Conservation (phyloP, 2,888 invertebrate species). For the Myopa tessellatipennis region DNA sequence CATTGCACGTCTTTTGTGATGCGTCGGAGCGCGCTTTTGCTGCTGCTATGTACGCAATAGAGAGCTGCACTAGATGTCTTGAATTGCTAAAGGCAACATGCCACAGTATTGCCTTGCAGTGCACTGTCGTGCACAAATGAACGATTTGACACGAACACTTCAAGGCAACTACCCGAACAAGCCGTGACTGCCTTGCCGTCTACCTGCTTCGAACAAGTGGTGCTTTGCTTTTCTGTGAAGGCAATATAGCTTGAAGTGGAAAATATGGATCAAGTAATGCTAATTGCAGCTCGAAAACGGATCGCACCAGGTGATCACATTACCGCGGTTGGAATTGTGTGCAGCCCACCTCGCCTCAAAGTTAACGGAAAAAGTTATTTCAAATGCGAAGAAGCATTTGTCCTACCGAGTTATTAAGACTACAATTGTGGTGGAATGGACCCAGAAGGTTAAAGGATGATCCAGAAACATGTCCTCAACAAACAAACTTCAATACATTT, state of each 20-base stretch:
- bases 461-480: background rate
- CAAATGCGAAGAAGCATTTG: constrained; percentile 21
- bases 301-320: constrained; percentile 19
- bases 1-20: too few species aligned
- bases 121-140: too few species aligned
- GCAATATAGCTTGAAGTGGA: too few species aligned
- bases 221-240: too few species aligned
- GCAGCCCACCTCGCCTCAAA: constrained; percentile 27
- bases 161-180: too few species aligned
- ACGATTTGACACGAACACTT: too few species aligned
- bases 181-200: too few species aligned
- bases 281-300: constrained; percentile 18
- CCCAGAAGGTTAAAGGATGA: background rate
- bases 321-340: constrained; percentile 32
- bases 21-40: constrained; percentile 18
- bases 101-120: too few species aligned
- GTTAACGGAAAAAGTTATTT: constrained; percentile 7
- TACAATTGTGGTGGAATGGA: constrained; percentile 19
- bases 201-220: too few species aligned
- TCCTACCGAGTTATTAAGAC: constrained; percentile 6
- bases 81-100: too few species aligned
- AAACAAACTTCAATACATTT: background rate
- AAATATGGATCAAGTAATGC: background rate
- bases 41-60: background rate
- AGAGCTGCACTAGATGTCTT: too few species aligned